Evolutionary conservation across 2,888 invertebrate genomes (phyloP).

Genomic region (Rosalia funebris): DNA sequence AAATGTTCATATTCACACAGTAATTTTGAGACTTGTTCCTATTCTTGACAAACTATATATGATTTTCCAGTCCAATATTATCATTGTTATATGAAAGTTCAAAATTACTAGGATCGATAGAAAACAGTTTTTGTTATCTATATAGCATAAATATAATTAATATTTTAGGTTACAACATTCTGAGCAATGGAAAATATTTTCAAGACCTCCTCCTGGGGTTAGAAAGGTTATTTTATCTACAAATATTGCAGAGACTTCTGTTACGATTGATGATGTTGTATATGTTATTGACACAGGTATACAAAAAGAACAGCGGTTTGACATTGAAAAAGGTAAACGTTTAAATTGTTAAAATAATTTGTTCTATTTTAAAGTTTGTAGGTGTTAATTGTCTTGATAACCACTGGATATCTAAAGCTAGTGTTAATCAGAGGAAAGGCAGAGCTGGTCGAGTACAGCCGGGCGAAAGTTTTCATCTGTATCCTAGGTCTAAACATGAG

Average conservation of each 20-base stretch:
- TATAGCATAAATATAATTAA: too few species aligned
- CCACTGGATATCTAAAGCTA: conserved; percentile 72
- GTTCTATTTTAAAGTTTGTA: conserved; percentile 35
- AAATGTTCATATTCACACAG: too few species aligned
- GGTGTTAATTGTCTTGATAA: conserved; percentile 66
- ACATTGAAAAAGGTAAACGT: conserved; percentile 64
- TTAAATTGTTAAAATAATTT: not conserved
- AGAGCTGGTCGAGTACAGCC: conserved; percentile 75
- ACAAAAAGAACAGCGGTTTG: conserved; percentile 69
- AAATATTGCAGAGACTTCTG: conserved; percentile 77
- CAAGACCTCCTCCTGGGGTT: conserved; percentile 64
- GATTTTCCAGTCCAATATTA: too few species aligned
- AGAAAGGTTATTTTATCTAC: conserved; percentile 78
- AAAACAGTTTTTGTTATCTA: too few species aligned
- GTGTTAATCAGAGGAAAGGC: conserved; percentile 73
- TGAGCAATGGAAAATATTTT: conserved; percentile 71
- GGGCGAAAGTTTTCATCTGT: conserved; percentile 71
- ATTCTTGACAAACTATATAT: too few species aligned
- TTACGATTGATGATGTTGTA: conserved; percentile 78
- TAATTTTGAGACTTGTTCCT: too few species aligned
- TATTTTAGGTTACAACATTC: conserved; percentile 67
- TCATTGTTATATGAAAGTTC: too few species aligned
- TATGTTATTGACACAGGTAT: conserved; percentile 76
- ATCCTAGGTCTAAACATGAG: conserved; percentile 66
- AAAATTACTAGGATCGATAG: too few species aligned